These are phyloP conservation scores for Hyposoter dolosus DNA, from an alignment of 2,888 invertebrate genomes.

Conservation along the genomic window DNA sequence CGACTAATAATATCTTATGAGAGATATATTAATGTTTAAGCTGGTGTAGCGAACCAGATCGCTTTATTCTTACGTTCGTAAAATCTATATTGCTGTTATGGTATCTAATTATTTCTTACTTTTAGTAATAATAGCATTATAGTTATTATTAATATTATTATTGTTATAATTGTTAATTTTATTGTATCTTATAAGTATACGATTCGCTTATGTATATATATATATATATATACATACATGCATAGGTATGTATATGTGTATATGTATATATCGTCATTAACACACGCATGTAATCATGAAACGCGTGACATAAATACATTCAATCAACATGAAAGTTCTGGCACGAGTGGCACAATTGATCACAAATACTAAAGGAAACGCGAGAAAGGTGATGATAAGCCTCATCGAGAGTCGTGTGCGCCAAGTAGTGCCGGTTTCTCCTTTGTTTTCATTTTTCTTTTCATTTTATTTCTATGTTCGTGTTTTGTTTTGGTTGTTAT, in stretches of 20 bases:
- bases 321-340: constrained; percentile 72
- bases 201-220: constrained; percentile 58
- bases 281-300: constrained; percentile 64
- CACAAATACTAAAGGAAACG: constrained; percentile 77
- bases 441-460: constrained; percentile 20
- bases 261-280: constrained; percentile 43
- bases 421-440: constrained; percentile 28
- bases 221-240: constrained; percentile 47
- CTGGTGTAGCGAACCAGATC: constrained; percentile 60
- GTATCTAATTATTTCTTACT: constrained; percentile 41
- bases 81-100: constrained; percentile 62
- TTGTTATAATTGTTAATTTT: constrained; percentile 43
- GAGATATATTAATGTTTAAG: constrained; percentile 59
- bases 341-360: constrained; percentile 82
- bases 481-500: constrained; percentile 29
- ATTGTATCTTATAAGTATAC: constrained; percentile 53
- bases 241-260: constrained; percentile 33
- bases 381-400: constrained; percentile 56
- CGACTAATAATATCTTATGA: constrained; percentile 34
- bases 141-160: constrained; percentile 37
- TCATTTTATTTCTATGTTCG: constrained; percentile 21
- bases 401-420: constrained; percentile 56
- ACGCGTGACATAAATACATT: constrained; percentile 67
- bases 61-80: constrained; percentile 50
- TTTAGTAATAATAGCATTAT: constrained; percentile 15